Percentiles rank a stretch among this genome's conserved stretches.
phyloP scores from a whole-genome alignment of 1,140 invertebrate species.

The Ruditapes philippinarum region DNA sequence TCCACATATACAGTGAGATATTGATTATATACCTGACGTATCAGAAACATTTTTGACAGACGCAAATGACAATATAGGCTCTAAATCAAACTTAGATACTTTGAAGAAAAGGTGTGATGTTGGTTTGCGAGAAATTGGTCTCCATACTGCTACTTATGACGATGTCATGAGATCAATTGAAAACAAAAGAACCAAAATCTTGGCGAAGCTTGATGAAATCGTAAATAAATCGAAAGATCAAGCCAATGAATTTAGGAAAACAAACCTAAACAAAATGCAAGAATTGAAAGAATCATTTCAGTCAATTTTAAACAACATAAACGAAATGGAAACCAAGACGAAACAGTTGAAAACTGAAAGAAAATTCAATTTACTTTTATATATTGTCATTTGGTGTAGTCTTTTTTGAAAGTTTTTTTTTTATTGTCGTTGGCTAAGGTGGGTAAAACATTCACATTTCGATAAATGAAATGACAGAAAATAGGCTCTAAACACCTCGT shows the following conservation, averaged over 20 bases:
- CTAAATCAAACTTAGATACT: not conserved
- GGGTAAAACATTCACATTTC: too few species aligned
- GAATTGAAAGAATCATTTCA: not conserved
- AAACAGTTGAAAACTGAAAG: not conserved
- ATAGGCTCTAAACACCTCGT: too few species aligned
- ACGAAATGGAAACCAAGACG: not conserved
- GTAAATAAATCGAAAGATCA: not conserved
- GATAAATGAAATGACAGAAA: too few species aligned
- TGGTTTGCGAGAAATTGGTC: too few species aligned
- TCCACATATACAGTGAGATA: not conserved
- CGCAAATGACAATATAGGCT: not conserved
- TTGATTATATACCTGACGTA: not conserved
- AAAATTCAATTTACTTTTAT: not conserved
- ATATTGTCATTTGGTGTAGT: too few species aligned
- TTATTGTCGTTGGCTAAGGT: too few species aligned
- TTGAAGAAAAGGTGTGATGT: not conserved
- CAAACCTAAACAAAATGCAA: not conserved
- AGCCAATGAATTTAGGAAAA: not conserved
- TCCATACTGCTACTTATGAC: too few species aligned
- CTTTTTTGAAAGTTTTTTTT: too few species aligned
- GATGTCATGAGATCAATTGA: not conserved
- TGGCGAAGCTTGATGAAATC: not conserved
- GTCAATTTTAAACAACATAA: not conserved
- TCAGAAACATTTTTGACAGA: not conserved
- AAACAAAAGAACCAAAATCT: too few species aligned